These are phyloP conservation scores for Pangasius sanitwongsei DNA, from an alignment of 2,797 vertebrate species.

Conservation along the genomic window DNA sequence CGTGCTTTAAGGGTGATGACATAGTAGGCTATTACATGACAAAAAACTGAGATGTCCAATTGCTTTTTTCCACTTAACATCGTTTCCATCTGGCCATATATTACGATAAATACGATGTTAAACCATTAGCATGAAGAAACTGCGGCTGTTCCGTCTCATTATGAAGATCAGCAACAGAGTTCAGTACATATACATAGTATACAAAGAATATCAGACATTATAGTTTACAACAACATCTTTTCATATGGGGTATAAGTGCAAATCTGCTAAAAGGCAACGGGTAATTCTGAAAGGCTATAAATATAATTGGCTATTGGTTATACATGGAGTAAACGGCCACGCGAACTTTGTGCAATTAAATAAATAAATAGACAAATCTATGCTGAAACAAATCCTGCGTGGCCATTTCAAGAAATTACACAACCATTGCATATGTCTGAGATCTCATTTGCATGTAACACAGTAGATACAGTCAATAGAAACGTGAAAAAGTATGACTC, in stretches of 20 bases:
- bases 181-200: slow-evolving; percentile 23
- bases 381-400: neutral
- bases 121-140: neutral
- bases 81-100: slow-evolving; percentile 23
- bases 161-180: neutral
- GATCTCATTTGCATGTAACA: neutral
- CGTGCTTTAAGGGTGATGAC: neutral
- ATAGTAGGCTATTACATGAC: neutral
- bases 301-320: neutral
- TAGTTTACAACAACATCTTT: slow-evolving; percentile 6
- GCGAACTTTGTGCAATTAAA: neutral
- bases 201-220: slow-evolving; percentile 24
- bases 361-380: neutral
- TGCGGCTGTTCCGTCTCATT: neutral
- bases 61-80: slow-evolving; percentile 8
- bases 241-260: slow-evolving; percentile 20
- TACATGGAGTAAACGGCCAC: neutral
- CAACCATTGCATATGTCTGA: neutral
- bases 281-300: neutral
- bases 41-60: neutral
- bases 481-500: neutral
- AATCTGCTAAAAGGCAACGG: slow-evolving; percentile 36
- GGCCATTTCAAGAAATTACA: neutral
- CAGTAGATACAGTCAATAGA: neutral
- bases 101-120: slow-evolving; percentile 1